These are phyloP conservation scores for Pogonomyrmex barbatus DNA, from an alignment of 1,140 invertebrate genomes.

Conservation along the genomic window DNA sequence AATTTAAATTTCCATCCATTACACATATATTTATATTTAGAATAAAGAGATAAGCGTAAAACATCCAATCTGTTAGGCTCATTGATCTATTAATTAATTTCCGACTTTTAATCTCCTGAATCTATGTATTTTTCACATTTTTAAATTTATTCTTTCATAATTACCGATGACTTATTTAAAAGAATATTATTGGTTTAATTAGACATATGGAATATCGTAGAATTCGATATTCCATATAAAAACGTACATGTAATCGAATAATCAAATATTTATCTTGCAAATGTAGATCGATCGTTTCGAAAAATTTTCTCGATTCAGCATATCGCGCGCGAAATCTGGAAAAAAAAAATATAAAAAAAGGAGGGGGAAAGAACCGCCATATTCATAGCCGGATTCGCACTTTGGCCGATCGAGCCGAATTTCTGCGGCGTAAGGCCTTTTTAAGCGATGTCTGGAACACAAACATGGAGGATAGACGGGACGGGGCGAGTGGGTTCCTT, in stretches of 20 bases:
- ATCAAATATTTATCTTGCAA: constrained; percentile 29
- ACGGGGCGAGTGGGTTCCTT: neutral
- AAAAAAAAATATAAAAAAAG: neutral
- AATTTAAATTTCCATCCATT: neutral
- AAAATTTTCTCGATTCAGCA: constrained; percentile 17
- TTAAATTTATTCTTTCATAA: neutral
- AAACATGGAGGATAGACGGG: neutral
- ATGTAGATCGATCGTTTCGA: neutral
- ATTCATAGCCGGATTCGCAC: neutral
- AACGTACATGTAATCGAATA: neutral
- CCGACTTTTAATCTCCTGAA: too few species aligned
- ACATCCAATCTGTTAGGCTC: too few species aligned
- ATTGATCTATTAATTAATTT: too few species aligned
- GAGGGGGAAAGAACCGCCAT: neutral
- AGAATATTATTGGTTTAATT: constrained; percentile 3
- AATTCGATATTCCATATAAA: neutral
- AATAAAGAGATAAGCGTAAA: too few species aligned
- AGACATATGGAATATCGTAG: neutral
- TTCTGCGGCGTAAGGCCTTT: constrained; percentile 35
- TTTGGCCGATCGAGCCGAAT: neutral
- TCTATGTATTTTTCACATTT: too few species aligned
- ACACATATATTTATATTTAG: too few species aligned
- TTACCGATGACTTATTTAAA: constrained; percentile 13
- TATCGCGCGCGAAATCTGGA: neutral
- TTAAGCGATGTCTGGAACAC: constrained; percentile 5